These are phyloP conservation scores for Anagyrus pseudococci DNA, from an alignment of 2,888 invertebrate genomes.

Conservation along the genomic window DNA sequence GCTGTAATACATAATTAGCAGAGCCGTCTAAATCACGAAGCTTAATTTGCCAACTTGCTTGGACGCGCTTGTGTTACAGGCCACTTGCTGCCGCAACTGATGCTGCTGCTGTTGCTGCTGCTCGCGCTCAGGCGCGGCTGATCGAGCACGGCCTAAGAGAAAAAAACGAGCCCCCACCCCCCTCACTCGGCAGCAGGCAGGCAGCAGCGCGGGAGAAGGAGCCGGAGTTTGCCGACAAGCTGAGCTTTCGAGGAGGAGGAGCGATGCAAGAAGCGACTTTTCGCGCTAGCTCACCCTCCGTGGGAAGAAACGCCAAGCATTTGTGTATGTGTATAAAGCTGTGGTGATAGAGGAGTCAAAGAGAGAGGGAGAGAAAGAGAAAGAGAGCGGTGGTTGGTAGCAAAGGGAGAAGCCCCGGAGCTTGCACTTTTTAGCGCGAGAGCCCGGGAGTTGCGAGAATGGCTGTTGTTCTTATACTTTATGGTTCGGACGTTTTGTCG, in stretches of 20 bases:
- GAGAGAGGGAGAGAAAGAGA: neutral
- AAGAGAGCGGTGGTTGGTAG: neutral
- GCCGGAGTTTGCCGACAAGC: neutral
- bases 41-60: slow-evolving; percentile 20
- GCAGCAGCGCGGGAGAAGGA: no score
- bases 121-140: neutral
- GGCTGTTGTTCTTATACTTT: neutral
- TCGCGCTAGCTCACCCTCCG: neutral
- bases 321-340: no score
- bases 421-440: neutral
- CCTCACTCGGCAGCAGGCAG: no score
- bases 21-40: neutral
- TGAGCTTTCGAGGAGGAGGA: neutral
- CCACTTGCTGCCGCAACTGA: neutral
- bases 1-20: no score
- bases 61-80: slow-evolving; percentile 16
- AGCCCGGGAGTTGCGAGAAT: neutral
- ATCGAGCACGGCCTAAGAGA: slow-evolving; percentile 12
- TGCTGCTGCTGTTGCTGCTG: slow-evolving; percentile 4
- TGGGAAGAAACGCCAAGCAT: neutral
- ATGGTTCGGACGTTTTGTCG: neutral
- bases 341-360: no score
- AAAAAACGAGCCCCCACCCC: neutral
- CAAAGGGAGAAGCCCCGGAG: neutral
- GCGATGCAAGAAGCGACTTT: slow-evolving; percentile 14